Conservation (phyloP, 2,888 invertebrate species). For the Arrhopalites spinosus region DNA sequence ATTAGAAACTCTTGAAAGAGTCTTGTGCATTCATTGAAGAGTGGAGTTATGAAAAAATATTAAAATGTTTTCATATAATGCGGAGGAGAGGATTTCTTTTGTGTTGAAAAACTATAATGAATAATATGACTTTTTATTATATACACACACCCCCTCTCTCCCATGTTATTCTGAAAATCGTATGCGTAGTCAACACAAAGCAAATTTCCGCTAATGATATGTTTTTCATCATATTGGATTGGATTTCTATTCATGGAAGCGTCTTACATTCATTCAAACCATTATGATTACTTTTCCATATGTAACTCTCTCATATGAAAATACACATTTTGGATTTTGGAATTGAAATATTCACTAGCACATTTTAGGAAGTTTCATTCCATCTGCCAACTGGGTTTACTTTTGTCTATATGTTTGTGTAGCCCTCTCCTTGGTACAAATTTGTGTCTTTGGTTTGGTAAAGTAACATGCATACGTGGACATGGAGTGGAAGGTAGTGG, state of each 20-base stretch:
- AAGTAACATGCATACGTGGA: not conserved
- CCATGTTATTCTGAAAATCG: no score
- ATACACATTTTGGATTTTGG: not conserved
- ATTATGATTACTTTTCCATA: constrained; percentile 32
- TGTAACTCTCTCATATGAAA: not conserved
- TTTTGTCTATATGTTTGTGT: not conserved
- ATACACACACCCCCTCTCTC: no score
- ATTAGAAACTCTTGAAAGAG: no score
- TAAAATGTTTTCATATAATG: no score
- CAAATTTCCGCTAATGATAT: no score
- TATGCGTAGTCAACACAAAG: no score
- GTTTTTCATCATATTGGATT: no score
- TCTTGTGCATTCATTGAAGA: no score
- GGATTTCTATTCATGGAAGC: constrained; percentile 32
- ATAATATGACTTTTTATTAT: no score
- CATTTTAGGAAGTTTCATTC: not conserved
- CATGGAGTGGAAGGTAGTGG: not conserved
- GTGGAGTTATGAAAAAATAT: no score
- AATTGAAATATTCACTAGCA: not conserved
- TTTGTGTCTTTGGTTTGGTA: not conserved
- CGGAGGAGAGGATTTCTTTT: no score
- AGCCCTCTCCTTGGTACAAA: not conserved
- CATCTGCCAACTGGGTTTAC: not conserved
- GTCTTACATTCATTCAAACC: constrained; percentile 28
- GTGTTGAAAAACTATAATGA: no score